Percentiles rank a stretch among this genome's conserved stretches.
These are phyloP conservation scores for Pseudorhombus dupliciocellatus DNA, from an alignment of 2,113 vertebrate species.

Conservation along the genomic window DNA sequence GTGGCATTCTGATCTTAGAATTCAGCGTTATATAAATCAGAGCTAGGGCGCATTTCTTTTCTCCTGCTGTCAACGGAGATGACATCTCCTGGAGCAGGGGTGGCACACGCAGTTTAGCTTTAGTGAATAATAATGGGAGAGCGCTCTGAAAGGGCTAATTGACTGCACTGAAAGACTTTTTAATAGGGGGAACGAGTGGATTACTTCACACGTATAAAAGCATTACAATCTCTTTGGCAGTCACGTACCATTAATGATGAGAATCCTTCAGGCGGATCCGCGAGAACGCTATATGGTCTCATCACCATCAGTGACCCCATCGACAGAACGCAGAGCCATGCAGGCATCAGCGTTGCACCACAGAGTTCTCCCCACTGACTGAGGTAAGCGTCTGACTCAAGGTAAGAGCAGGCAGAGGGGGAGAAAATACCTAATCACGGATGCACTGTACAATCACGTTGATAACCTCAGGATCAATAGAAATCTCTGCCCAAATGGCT, in stretches of 20 bases:
- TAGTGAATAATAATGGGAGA: constrained; percentile 28
- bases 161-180: constrained; percentile 21
- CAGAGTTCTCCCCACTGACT: background rate
- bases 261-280: background rate
- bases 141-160: constrained; percentile 18
- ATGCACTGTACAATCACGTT: background rate
- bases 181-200: constrained; percentile 18
- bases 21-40: constrained; percentile 27
- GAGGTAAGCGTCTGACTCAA: background rate
- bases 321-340: background rate
- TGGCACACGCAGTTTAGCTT: background rate
- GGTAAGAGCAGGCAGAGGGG: background rate
- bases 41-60: constrained; percentile 2
- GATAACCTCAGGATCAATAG: background rate
- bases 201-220: constrained; percentile 4
- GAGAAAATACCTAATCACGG: background rate
- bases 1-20: constrained; percentile 35
- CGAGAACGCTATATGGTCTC: background rate
- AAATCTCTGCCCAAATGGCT: background rate
- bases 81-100: constrained; percentile 6
- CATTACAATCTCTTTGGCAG: background rate
- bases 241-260: background rate
- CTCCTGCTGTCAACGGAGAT: constrained; percentile 22
- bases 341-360: background rate
- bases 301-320: background rate